Conservation (phyloP, 2,797 vertebrate species). For the Rhynchonycteris naso region DNA sequence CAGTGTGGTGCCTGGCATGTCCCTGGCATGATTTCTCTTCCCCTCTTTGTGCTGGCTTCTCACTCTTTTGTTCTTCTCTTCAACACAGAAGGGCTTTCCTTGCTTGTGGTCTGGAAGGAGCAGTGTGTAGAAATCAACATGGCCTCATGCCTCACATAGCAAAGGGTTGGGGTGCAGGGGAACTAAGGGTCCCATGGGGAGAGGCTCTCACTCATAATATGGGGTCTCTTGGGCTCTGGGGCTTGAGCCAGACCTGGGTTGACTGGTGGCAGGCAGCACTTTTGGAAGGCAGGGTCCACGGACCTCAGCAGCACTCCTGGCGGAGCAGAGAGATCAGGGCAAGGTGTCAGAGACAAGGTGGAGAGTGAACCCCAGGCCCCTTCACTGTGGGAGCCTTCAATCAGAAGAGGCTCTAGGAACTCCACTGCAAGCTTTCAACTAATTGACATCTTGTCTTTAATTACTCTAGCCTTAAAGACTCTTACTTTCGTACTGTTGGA, state of each 20-base stretch:
- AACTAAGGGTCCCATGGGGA: not conserved
- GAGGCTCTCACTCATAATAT: not conserved
- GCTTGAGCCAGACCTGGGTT: not conserved
- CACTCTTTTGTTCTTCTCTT: not conserved
- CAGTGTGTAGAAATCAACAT: accelerated
- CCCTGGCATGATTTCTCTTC: accelerated
- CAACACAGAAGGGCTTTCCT: not conserved
- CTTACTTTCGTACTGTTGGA: not conserved
- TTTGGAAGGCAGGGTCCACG: accelerated
- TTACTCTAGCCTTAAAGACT: not conserved
- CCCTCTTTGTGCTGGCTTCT: not conserved
- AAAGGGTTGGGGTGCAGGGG: not conserved
- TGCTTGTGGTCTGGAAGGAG: not conserved
- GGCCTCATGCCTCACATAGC: not conserved
- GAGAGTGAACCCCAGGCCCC: not conserved
- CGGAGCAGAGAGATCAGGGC: not conserved
- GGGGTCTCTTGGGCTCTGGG: not conserved
- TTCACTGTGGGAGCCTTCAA: accelerated
- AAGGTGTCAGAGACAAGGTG: accelerated
- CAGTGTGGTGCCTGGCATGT: not conserved
- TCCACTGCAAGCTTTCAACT: not conserved
- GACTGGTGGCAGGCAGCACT: not conserved
- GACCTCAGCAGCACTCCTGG: not conserved
- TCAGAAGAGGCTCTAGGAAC: not conserved
- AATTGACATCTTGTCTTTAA: not conserved